These are phyloP conservation scores for Pseudomugil gertrudae DNA, from an alignment of 2,797 vertebrate species.

Conservation along the genomic window DNA sequence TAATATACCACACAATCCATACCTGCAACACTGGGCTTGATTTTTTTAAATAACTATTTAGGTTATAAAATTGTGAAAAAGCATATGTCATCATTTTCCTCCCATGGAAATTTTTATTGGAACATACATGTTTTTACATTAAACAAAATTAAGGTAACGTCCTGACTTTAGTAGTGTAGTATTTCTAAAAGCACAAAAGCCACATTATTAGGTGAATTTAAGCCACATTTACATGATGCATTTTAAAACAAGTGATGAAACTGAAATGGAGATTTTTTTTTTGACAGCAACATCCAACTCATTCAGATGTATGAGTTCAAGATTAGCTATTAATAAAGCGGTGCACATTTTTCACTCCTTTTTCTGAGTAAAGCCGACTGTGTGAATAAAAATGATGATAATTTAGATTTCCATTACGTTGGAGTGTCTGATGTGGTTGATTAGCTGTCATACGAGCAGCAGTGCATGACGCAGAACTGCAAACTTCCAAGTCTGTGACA, in stretches of 20 bases:
- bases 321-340: constrained; percentile 7
- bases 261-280: constrained; percentile 1
- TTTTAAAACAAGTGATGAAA: constrained; percentile 22
- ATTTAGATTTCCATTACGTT: constrained; percentile 32
- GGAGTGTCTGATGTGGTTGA: constrained; percentile 28
- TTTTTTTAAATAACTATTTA: background rate
- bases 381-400: constrained; percentile 28
- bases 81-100: background rate
- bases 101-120: background rate
- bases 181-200: background rate
- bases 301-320: constrained; percentile 31
- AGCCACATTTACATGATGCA: background rate
- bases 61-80: background rate
- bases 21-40: background rate
- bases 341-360: constrained; percentile 1
- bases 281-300: background rate
- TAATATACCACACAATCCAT: background rate
- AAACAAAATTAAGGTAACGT: background rate
- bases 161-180: background rate
- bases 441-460: constrained; percentile 23
- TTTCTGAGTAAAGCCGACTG: constrained; percentile 19
- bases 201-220: constrained; percentile 4
- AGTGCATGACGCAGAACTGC: constrained; percentile 9
- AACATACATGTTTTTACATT: background rate
- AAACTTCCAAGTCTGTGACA: constrained; percentile 18